phyloP scores from a whole-genome alignment of 2,113 vertebrate genomes.

The Ranitomeya imitator region DNA sequence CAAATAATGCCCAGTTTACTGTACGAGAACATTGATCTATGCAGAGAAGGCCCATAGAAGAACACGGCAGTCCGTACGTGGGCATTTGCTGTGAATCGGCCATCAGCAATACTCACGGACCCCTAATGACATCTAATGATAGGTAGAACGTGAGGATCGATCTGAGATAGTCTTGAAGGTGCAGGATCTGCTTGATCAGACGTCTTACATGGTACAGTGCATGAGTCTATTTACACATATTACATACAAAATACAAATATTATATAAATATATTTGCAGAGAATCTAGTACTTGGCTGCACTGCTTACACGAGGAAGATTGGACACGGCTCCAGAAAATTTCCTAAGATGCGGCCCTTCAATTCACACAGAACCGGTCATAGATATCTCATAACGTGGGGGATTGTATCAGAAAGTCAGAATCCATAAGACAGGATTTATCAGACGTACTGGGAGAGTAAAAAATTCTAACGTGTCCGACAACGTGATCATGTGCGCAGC shows the following conservation, averaged over 20 bases:
- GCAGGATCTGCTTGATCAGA: neutral
- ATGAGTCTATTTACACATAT: slow-evolving; percentile 32
- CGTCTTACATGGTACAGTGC: neutral
- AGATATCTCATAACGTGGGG: neutral
- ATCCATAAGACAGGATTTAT: neutral
- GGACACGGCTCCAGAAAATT: neutral
- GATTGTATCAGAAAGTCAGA: neutral
- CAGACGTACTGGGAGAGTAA: neutral
- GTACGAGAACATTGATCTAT: neutral
- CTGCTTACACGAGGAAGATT: slow-evolving; percentile 46
- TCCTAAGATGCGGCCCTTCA: neutral
- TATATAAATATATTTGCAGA: slow-evolving; percentile 46
- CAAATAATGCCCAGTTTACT: neutral
- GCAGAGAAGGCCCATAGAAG: neutral
- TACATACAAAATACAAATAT: slow-evolving; percentile 46
- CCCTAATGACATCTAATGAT: neutral
- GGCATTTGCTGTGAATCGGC: neutral
- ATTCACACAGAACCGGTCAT: neutral
- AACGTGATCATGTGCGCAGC: neutral
- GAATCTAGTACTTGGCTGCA: slow-evolving; percentile 48
- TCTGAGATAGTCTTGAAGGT: neutral
- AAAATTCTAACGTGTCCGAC: neutral
- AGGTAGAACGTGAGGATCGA: neutral
- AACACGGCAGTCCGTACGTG: neutral
- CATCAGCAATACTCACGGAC: neutral